Evolutionary conservation across 2,113 vertebrate genomes (phyloP).

Genomic region (Manacus vitellinus): DNA sequence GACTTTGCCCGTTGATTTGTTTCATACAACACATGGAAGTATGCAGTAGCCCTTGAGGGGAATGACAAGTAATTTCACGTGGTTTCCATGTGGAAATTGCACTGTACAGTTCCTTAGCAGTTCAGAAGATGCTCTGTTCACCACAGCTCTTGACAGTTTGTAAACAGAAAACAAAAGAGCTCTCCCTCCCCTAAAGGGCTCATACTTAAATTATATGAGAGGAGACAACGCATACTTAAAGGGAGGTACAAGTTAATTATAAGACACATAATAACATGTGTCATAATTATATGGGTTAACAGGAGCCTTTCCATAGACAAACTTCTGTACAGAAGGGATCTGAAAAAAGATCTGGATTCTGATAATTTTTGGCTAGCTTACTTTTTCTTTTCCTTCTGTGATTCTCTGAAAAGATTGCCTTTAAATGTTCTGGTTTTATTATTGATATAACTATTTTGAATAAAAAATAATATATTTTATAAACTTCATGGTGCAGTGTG

Average conservation of each 20-base stretch:
- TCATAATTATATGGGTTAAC: background rate
- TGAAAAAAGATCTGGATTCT: background rate
- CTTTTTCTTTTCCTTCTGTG: background rate
- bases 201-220: background rate
- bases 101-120: background rate
- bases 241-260: background rate
- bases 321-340: background rate
- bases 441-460: background rate
- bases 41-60: background rate
- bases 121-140: background rate
- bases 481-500: background rate
- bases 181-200: background rate
- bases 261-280: background rate
- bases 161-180: background rate
- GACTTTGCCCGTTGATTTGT: background rate
- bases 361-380: background rate
- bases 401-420: background rate
- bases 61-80: background rate
- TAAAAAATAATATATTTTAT: background rate
- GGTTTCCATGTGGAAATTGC: background rate
- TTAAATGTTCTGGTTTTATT: background rate
- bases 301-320: background rate
- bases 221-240: background rate
- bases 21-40: background rate
- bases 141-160: background rate